Conservation (phyloP, 2,888 invertebrate genomes). For the Gymnosoma rotundatum region DNA sequence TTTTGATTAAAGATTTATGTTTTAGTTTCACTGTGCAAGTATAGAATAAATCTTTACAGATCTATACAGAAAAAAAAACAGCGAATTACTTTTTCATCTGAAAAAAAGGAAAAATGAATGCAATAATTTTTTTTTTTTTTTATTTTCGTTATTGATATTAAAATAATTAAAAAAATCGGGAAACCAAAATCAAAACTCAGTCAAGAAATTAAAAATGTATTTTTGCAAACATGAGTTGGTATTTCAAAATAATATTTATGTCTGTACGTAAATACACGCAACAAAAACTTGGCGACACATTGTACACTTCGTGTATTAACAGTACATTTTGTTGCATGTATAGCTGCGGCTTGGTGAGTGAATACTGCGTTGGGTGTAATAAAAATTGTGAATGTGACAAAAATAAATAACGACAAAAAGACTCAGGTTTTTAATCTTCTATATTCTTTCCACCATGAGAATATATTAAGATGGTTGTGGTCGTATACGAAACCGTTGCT, state of each 20-base stretch:
- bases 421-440: conserved; percentile 27
- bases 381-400: conserved; percentile 60
- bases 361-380: conserved; percentile 13
- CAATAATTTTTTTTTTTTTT: conserved; percentile 51
- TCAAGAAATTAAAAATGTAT: conserved; percentile 56
- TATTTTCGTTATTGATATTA: conserved; percentile 57
- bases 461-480: conserved; percentile 23
- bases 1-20: background rate
- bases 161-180: conserved; percentile 14
- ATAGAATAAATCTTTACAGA: background rate
- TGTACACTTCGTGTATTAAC: conserved; percentile 56
- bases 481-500: conserved; percentile 8
- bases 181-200: conserved; percentile 2
- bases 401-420: conserved; percentile 60
- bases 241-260: too few relatives aligned
- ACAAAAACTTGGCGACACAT: conserved; percentile 32
- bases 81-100: conserved; percentile 13
- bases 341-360: background rate
- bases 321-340: conserved; percentile 13
- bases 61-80: background rate
- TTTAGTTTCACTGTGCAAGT: background rate
- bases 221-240: too few relatives aligned
- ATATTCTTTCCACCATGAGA: background rate
- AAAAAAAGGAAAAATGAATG: conserved; percentile 42
- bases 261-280: background rate